Evolutionary conservation across 1,140 invertebrate species (phyloP).

Genomic region (Fopius arisanus): DNA sequence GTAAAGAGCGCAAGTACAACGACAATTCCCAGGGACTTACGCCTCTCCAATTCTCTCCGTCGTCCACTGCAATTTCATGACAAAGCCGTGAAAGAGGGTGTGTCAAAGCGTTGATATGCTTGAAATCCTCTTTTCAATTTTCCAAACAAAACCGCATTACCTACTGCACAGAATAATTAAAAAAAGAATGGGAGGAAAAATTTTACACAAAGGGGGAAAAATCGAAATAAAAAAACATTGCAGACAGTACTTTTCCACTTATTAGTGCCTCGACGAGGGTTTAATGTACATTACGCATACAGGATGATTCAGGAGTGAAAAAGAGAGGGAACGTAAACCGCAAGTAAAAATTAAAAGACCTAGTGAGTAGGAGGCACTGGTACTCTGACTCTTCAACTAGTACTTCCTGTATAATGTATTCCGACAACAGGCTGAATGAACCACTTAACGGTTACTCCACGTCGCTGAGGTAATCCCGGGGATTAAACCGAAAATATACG

Average conservation of each 20-base stretch:
- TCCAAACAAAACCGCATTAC: background rate
- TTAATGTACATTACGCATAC: background rate
- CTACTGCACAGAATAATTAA: background rate
- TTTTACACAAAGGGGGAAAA: background rate
- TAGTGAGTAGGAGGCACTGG: background rate
- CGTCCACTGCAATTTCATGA: background rate
- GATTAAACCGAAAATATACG: background rate
- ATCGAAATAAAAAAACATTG: background rate
- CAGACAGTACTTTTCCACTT: background rate
- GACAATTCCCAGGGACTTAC: background rate
- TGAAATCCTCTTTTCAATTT: background rate
- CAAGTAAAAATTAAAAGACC: background rate
- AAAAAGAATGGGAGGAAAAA: background rate
- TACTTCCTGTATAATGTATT: conserved; percentile 16
- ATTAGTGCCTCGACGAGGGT: background rate
- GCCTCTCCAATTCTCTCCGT: background rate
- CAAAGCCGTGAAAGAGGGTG: background rate
- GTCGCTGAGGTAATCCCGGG: conserved; percentile 4
- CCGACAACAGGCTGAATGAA: conserved; percentile 15
- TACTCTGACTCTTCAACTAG: background rate
- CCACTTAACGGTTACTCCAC: conserved; percentile 4
- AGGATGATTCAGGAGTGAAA: background rate
- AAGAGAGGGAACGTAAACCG: background rate
- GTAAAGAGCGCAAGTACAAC: background rate
- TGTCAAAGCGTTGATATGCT: background rate